Evolutionary conservation across 1,140 invertebrate species (phyloP).

Genomic region (Zaprionus gabonicus): DNA sequence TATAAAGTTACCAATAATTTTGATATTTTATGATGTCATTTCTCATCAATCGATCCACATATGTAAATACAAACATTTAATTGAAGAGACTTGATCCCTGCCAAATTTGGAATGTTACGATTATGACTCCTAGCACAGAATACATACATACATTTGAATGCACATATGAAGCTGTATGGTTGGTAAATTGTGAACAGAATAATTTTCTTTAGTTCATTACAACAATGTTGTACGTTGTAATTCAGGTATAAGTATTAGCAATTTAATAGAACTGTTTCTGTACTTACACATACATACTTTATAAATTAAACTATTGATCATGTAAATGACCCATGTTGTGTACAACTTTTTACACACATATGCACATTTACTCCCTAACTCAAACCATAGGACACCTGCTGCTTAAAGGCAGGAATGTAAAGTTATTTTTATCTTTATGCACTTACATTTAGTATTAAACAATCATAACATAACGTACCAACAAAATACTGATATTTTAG

Average conservation of each 20-base stretch:
- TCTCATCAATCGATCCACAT: no score
- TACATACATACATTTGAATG: no score
- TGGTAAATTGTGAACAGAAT: no score
- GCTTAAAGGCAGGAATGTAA: slow-evolving; percentile 13
- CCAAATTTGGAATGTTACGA: neutral
- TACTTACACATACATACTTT: no score
- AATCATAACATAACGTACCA: slow-evolving; percentile 6
- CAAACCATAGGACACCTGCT: slow-evolving; percentile 27
- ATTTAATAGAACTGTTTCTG: no score
- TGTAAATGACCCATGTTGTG: neutral
- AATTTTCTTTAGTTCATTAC: no score
- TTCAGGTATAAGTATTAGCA: no score
- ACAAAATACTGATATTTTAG: neutral
- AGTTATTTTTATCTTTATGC: neutral
- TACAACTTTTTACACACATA: neutral
- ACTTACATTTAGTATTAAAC: neutral
- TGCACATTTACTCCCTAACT: slow-evolving; percentile 17
- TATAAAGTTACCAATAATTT: neutral
- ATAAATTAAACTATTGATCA: neutral
- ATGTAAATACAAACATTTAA: neutral
- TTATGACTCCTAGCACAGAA: neutral
- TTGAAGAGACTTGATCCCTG: neutral
- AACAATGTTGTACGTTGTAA: no score
- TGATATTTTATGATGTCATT: neutral
- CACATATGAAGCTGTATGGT: no score